Evolutionary conservation across 2,113 vertebrate genomes (phyloP), one percentile per base, ranked within the genome.

Genomic region (Cephalopterus ornatus): DNA sequence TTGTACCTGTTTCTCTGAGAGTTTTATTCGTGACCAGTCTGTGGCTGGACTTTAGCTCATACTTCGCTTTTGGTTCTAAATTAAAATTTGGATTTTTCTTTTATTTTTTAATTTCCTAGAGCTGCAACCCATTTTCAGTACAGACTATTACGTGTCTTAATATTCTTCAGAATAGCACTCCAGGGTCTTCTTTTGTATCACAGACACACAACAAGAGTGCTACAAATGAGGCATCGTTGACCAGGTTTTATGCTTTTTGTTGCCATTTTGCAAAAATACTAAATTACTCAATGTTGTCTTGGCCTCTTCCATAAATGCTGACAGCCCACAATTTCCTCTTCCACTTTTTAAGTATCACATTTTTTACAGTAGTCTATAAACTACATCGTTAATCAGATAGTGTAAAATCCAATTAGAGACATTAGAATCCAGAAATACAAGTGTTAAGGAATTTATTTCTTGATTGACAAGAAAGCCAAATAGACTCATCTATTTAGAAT

Each of bases 381-480:
- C 97, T 98, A 97, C 85, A 58, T 98, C 94, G 35, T 98, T 98
- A 98, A 98, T 98, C 97, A 97, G 97, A 98, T 98, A 98, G 98
- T 98, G 97, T 98, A 98, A 98, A 98, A 98, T 98, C 97, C 97
- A 98, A 98, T 98, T 98, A 98, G 97, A 98, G 96, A 95, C 97
- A 98, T 98, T 98, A 98, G 98, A 98, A 98, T 98, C 97, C 97
- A 98, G 98, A 98, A 98, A 98, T 98, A 98, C 98, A 98, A 98
- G 97, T 98, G 98, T 98, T 98, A 98, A 98, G 98, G 97, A 98
- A 98, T 98, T 97, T 98, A 98, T 98, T 98, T 98, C 98, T 98
- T 98, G 98, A 98, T 98, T 98, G 98, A 98, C 98, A 98, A 98
- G 98, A 98, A 98, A 98, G 95, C 97, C 98, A 98, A 98, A 98